A percentile compares a stretch with the other conserved stretches of the same genome.
These are phyloP conservation scores for Agapornis canus DNA, from an alignment of 2,797 vertebrate species.

Conservation along the genomic window DNA sequence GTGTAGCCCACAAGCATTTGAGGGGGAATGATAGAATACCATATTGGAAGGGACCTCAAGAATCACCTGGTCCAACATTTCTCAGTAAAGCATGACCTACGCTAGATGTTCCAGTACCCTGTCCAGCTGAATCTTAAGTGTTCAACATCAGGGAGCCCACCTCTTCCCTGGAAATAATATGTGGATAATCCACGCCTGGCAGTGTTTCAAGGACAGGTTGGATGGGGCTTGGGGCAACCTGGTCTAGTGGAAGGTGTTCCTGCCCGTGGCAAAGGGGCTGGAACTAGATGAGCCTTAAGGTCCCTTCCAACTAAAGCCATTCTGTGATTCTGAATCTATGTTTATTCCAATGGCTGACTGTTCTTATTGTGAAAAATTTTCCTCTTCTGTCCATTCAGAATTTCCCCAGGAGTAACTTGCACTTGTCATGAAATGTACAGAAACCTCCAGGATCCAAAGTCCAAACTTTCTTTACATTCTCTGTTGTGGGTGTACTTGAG, in stretches of 20 bases:
- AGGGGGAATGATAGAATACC: neutral
- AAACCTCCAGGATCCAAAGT: neutral
- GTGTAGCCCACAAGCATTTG: neutral
- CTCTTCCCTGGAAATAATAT: neutral
- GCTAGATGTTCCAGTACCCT: neutral
- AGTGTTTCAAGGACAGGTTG: neutral
- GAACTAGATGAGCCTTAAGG: neutral
- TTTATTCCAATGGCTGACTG: neutral
- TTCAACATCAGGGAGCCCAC: neutral
- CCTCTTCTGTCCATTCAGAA: neutral
- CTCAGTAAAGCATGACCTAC: neutral
- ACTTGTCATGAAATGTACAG: neutral
- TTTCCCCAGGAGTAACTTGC: neutral
- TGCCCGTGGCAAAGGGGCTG: neutral
- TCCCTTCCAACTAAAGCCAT: neutral
- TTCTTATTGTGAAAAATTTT: neutral
- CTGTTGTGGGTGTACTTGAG: fast-evolving
- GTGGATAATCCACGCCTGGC: neutral
- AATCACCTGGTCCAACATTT: neutral
- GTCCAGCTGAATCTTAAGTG: neutral
- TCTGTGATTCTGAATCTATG: neutral
- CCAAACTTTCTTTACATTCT: neutral
- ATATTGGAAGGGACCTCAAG: neutral
- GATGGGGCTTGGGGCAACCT: neutral
- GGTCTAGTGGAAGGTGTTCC: neutral